These are phyloP conservation scores for Apamea epomidion DNA, from an alignment of 2,888 invertebrate genomes.

Conservation along the genomic window DNA sequence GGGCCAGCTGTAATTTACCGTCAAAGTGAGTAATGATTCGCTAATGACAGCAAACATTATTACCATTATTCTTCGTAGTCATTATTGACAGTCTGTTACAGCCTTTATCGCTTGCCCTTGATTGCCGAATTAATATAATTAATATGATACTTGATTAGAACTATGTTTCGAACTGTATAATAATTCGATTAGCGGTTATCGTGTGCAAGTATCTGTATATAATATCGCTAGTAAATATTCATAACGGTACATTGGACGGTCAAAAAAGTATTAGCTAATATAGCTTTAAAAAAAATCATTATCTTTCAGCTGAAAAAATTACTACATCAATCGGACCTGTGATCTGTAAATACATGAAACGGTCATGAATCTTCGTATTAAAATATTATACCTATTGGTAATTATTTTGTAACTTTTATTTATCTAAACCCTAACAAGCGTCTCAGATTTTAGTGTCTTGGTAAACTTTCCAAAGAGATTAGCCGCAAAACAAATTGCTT, in stretches of 20 bases:
- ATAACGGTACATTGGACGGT: background rate
- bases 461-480: slow-evolving; percentile 44
- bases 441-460: slow-evolving; percentile 18
- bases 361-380: background rate
- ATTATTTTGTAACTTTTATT: slow-evolving; percentile 7
- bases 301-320: background rate
- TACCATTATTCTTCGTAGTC: slow-evolving; percentile 53
- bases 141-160: slow-evolving; percentile 44
- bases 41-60: slow-evolving; percentile 58
- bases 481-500: slow-evolving; percentile 37
- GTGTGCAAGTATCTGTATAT: background rate
- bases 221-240: background rate
- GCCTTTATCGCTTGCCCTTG: slow-evolving; percentile 46
- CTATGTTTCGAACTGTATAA: slow-evolving; percentile 25
- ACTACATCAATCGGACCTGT: background rate
- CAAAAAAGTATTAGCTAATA: background rate
- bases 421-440: background rate
- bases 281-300: too few species aligned
- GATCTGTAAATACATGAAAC: background rate
- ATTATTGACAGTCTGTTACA: slow-evolving; percentile 51
- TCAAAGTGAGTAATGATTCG: slow-evolving; percentile 58
- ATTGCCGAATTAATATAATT: slow-evolving; percentile 54
- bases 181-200: slow-evolving; percentile 14
- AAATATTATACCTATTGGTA: background rate
- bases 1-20: slow-evolving; percentile 44